Evolutionary conservation across 1,140 invertebrate species (phyloP).

Genomic region (Hyles euphorbiae): DNA sequence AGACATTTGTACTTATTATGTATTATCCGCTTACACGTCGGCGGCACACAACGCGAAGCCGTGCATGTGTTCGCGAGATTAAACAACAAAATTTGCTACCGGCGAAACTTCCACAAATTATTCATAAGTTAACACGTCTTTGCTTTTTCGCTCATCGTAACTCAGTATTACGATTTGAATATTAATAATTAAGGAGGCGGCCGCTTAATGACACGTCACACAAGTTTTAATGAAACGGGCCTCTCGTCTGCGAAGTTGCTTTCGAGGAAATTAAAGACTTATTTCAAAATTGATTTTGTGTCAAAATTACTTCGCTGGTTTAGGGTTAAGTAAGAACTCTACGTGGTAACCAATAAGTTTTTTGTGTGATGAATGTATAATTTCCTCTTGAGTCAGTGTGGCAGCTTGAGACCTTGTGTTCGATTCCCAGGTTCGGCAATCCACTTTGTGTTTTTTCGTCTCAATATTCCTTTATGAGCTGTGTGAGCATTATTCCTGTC

Average conservation of each 20-base stretch:
- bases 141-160: conserved; percentile 59
- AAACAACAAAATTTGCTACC: conserved; percentile 10
- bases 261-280: conserved; percentile 61
- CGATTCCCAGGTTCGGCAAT: too few species aligned
- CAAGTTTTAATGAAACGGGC: conserved; percentile 71
- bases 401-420: too few species aligned
- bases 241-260: conserved; percentile 55
- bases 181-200: conserved; percentile 60
- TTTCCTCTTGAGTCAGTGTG: too few species aligned
- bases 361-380: too few species aligned
- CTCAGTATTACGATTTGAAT: conserved; percentile 68
- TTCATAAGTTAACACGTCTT: conserved; percentile 67
- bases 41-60: conserved; percentile 11
- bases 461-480: too few species aligned
- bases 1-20: conserved; percentile 16
- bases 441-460: too few species aligned
- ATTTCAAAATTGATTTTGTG: conserved; percentile 55
- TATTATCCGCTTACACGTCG: conserved; percentile 16
- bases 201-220: conserved; percentile 72
- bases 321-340: conserved; percentile 14
- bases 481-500: too few species aligned
- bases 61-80: conserved; percentile 10
- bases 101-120: conserved; percentile 34
- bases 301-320: conserved; percentile 9
- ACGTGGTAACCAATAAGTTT: too few species aligned